Base-by-base conservation (phyloP, 1,140 invertebrate species). In the Apis laboriosa region DNA sequence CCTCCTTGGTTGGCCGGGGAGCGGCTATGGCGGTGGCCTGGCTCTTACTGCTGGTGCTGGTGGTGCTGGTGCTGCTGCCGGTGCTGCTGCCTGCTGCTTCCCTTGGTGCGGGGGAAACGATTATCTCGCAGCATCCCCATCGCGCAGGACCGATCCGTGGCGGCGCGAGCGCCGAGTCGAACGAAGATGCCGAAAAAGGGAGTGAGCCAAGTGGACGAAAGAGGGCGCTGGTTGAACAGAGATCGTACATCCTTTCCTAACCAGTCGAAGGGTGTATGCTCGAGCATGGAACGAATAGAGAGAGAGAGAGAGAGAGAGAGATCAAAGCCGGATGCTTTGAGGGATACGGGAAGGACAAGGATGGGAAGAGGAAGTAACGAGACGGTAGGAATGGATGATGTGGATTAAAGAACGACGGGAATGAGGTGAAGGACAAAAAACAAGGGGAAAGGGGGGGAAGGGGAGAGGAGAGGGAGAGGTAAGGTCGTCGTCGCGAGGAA, bases 1-100 rank as follows among this genome's bases (percentile, higher is more conserved):
- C 81, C 81, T 86, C 64, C 79, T 83, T 86, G 74, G 75, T 84
- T 84, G 84, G 89, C 86, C 90, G 90, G 89, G 91, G 90, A 93
- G 92, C 92, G 92, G 92, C 93, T 93, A 92, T 93, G 92, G 93
- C 92, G 92, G 92, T 91, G 86, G 92, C 92, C 90, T 93, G 90
- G 92, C 92, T 92, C 93, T 91, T 92, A 93, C 93, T 93, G 90
- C 34, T 43, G 34, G 34, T 43, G 34, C 34, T 43, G 34, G 34
- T 43, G 34, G 4, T 43, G 34, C 34, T 43, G 34, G 34, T 43
- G 34, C 34, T 43, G 34, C 34, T 43, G 34, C 34, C 34, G 34
- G 34, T 43, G 34, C 34, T 43, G 34, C 34, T 43, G 34, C 34
- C 34, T 7, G 34, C 85, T 91, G 85, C 86, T 90, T 89, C 84